Conservation (phyloP, 2,888 invertebrate species). For the Anaspis maculata region DNA sequence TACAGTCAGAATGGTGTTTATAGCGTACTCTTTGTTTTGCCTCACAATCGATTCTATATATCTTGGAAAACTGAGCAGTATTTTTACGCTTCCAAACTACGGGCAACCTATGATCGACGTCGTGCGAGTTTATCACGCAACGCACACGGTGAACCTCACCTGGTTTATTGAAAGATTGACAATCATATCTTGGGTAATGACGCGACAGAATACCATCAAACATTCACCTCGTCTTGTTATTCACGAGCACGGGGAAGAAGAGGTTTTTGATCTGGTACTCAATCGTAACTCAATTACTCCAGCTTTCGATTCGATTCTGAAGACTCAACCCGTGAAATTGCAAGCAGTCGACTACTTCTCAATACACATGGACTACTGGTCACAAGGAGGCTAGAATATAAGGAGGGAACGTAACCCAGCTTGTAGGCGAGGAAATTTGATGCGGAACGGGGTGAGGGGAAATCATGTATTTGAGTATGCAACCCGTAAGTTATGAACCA, state of each 20-base stretch:
- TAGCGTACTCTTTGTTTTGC: slow-evolving; percentile 13
- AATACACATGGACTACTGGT: not conserved
- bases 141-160: not conserved
- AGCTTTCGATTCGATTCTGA: not conserved
- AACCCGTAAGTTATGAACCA: too few species aligned
- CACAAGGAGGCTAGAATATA: too few species aligned
- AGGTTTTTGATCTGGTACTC: not conserved
- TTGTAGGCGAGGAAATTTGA: too few species aligned
- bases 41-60: slow-evolving; percentile 18
- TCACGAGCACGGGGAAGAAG: not conserved
- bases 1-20: slow-evolving; percentile 12
- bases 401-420: too few species aligned
- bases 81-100: slow-evolving; percentile 12
- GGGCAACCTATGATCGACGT: slow-evolving; percentile 8
- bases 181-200: not conserved
- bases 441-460: too few species aligned
- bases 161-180: not conserved
- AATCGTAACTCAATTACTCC: not conserved
- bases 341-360: not conserved
- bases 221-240: not conserved
- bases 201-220: too few species aligned
- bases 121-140: too few species aligned
- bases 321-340: not conserved
- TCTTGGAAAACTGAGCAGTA: slow-evolving; percentile 20
- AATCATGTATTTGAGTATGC: too few species aligned